phyloP scores from a whole-genome alignment of 2,888 invertebrate genomes.

The Cyrtodaria siliqua region DNA sequence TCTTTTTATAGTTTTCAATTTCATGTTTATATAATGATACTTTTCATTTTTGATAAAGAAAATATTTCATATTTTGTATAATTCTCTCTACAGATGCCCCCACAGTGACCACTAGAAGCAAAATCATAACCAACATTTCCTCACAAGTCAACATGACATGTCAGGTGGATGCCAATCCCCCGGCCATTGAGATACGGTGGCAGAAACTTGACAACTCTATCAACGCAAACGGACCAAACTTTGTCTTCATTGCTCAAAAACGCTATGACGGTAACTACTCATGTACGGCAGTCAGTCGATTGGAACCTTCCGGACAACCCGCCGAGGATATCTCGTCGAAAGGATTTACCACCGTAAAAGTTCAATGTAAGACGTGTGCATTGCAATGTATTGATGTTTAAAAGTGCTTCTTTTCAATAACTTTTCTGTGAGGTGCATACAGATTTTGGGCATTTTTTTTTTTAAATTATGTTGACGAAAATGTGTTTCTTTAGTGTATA shows the following conservation, averaged over 20 bases:
- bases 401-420: no score
- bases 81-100: slow-evolving; percentile 73
- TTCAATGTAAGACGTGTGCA: slow-evolving; percentile 80
- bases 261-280: slow-evolving; percentile 75
- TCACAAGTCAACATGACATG: slow-evolving; percentile 67
- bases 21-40: no score
- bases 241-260: slow-evolving; percentile 57
- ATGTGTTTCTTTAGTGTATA: no score
- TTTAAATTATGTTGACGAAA: no score
- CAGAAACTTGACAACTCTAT: slow-evolving; percentile 59
- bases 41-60: neutral
- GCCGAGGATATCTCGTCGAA: slow-evolving; percentile 56
- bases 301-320: slow-evolving; percentile 67
- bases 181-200: slow-evolving; percentile 70
- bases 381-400: no score
- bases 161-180: slow-evolving; percentile 73
- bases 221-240: slow-evolving; percentile 52
- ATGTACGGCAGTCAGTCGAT: slow-evolving; percentile 70
- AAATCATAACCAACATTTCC: slow-evolving; percentile 63
- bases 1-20: no score
- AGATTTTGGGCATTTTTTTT: no score
- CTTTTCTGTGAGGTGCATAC: no score
- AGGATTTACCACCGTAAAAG: slow-evolving; percentile 68
- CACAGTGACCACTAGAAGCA: slow-evolving; percentile 62
- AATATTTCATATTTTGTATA: neutral